Conservation (phyloP, 2,888 invertebrate genomes). For the Apodemia hepburni region DNA sequence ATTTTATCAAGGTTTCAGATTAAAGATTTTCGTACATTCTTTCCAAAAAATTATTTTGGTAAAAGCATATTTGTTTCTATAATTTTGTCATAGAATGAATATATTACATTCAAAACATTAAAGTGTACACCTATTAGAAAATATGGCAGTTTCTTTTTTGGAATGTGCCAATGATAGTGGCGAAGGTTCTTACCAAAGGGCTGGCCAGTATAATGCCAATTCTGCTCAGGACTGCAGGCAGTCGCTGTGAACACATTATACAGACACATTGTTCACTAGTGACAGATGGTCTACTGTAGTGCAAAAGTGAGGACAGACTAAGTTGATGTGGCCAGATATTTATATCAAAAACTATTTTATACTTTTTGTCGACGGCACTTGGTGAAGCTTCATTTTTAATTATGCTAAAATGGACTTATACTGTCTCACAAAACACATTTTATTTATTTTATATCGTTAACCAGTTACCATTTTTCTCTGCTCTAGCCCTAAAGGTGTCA, state of each 20-base stretch:
- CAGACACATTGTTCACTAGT: constrained; percentile 80
- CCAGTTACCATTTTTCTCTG: too few species aligned
- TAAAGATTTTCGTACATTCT: too few species aligned
- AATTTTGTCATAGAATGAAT: background rate
- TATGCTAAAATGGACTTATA: too few species aligned
- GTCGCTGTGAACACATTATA: constrained; percentile 92
- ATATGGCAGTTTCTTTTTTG: constrained; percentile 59
- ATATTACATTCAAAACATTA: background rate
- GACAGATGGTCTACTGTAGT: constrained; percentile 69
- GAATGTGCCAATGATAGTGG: constrained; percentile 74
- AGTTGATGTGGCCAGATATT: constrained; percentile 63
- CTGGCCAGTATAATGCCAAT: constrained; percentile 97
- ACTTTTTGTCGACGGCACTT: too few species aligned
- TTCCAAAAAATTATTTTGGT: background rate
- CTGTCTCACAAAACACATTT: too few species aligned
- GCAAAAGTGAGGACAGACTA: constrained; percentile 72
- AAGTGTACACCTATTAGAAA: constrained; percentile 27
- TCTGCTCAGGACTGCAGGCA: constrained; percentile 97
- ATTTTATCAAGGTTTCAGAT: too few species aligned
- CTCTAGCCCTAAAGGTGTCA: too few species aligned
- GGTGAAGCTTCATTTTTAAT: too few species aligned
- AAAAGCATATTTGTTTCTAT: background rate
- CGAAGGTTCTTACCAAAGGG: constrained; percentile 92
- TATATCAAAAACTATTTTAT: constrained; percentile 20
- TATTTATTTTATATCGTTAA: too few species aligned